These are phyloP conservation scores for Coelopa frigida DNA, from an alignment of 1,140 invertebrate genomes.

Conservation along the genomic window DNA sequence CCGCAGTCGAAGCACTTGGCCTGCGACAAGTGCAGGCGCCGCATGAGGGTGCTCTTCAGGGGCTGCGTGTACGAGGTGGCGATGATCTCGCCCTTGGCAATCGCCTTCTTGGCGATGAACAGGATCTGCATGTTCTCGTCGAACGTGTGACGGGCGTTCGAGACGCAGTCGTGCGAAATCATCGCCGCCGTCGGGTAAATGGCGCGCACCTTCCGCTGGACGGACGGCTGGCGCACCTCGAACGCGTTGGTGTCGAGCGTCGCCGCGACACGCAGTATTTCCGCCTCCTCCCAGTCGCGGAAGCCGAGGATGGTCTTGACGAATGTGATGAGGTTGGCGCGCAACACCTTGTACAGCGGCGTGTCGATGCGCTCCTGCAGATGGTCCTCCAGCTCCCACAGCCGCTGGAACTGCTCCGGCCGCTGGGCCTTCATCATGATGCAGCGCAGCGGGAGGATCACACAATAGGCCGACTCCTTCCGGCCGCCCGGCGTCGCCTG, in stretches of 20 bases:
- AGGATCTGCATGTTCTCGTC: constrained; percentile 49
- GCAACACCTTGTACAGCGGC: constrained; percentile 51
- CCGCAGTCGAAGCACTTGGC: constrained; percentile 60
- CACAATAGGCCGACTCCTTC: constrained; percentile 53
- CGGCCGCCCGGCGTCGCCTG: constrained; percentile 37
- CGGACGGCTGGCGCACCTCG: constrained; percentile 49
- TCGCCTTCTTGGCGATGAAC: constrained; percentile 54
- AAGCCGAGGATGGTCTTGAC: constrained; percentile 52
- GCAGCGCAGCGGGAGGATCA: constrained; percentile 57
- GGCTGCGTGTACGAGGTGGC: constrained; percentile 60
- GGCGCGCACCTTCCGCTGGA: constrained; percentile 48
- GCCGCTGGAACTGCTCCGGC: constrained; percentile 48
- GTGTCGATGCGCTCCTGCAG: constrained; percentile 52
- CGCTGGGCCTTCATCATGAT: constrained; percentile 52
- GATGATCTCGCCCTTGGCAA: constrained; percentile 57
- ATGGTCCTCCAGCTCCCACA: constrained; percentile 54
- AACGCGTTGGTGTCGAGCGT: constrained; percentile 63
- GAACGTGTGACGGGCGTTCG: constrained; percentile 58
- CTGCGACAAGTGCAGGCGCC: constrained; percentile 52
- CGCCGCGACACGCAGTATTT: constrained; percentile 57
- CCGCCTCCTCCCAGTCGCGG: constrained; percentile 48
- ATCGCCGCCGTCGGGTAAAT: constrained; percentile 56
- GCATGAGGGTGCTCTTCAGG: constrained; percentile 56
- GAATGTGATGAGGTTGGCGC: constrained; percentile 55
- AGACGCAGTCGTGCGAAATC: constrained; percentile 57